Conservation (phyloP, 1,140 invertebrate species). For the Popillia japonica region DNA sequence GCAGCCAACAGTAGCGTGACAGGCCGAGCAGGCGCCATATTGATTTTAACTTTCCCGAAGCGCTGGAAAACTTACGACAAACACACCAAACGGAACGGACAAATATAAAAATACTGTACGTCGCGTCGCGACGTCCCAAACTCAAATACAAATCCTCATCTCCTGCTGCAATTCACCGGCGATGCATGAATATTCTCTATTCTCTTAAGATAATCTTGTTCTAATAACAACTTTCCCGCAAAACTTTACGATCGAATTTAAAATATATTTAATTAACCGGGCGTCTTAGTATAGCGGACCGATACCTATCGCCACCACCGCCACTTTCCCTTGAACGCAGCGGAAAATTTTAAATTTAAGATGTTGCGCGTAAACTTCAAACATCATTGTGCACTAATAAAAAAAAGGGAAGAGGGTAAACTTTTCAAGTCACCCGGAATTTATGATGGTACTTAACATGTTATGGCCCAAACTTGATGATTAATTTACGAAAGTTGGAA, state of each 20-base stretch:
- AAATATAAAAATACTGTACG: too few species aligned
- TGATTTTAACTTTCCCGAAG: constrained; percentile 55
- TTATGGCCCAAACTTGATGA: background rate
- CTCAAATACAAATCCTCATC: too few species aligned
- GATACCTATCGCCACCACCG: too few species aligned
- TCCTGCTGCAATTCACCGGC: too few species aligned
- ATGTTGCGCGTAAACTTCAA: background rate
- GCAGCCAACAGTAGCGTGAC: constrained; percentile 40
- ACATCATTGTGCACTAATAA: constrained; percentile 2
- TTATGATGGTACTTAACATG: constrained; percentile 5
- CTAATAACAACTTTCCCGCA: constrained; percentile 1
- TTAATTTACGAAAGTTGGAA: background rate
- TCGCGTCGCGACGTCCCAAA: too few species aligned
- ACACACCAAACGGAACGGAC: constrained; percentile 23
- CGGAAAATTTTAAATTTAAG: too few species aligned
- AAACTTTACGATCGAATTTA: background rate
- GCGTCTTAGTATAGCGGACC: too few species aligned
- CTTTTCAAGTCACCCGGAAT: background rate
- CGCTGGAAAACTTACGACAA: constrained; percentile 30
- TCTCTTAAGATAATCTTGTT: constrained; percentile 2
- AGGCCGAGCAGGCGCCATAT: constrained; percentile 59
- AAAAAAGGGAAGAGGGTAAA: too few species aligned
- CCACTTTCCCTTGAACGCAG: too few species aligned
- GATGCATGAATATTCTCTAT: background rate
- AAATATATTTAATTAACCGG: too few species aligned